Conservation (phyloP, 2,888 invertebrate genomes). For the Baccha elongata region DNA sequence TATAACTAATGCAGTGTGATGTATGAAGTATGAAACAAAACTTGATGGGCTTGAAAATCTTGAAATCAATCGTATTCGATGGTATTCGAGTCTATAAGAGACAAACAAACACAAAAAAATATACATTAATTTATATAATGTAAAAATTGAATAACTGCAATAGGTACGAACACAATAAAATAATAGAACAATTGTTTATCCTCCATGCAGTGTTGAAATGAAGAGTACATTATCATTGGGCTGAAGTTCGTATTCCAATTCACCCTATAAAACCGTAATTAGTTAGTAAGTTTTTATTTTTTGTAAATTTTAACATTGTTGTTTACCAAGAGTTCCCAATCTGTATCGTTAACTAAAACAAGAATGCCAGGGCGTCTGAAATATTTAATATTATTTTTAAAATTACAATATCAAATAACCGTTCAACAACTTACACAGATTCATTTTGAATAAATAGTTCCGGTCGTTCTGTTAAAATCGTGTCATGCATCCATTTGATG, state of each 20-base stretch:
- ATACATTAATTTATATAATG: too few relatives aligned
- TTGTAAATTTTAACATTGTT: not conserved
- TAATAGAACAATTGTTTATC: constrained; percentile 82
- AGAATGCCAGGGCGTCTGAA: constrained; percentile 92
- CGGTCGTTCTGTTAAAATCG: constrained; percentile 91
- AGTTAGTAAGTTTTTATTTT: not conserved
- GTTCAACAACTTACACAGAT: constrained; percentile 80
- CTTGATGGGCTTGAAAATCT: too few relatives aligned
- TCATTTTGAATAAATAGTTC: constrained; percentile 86
- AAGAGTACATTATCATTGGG: constrained; percentile 89
- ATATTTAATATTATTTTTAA: not conserved
- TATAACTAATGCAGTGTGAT: too few relatives aligned
- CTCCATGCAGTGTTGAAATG: constrained; percentile 93
- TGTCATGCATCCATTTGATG: constrained; percentile 92
- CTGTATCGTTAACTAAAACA: constrained; percentile 96
- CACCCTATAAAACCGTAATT: constrained; percentile 83
- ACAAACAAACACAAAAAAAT: too few relatives aligned
- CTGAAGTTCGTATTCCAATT: constrained; percentile 87
- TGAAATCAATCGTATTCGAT: too few relatives aligned
- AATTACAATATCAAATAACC: constrained; percentile 67
- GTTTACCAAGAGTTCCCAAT: constrained; percentile 93
- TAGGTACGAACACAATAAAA: constrained; percentile 21
- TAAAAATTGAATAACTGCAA: too few relatives aligned
- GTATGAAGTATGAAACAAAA: too few relatives aligned
- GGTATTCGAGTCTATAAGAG: too few relatives aligned